Evolutionary conservation across 1,140 invertebrate genomes (phyloP), one percentile per base, ranked within the genome.

Genomic region (Mycetomoellerius zeteki): DNA sequence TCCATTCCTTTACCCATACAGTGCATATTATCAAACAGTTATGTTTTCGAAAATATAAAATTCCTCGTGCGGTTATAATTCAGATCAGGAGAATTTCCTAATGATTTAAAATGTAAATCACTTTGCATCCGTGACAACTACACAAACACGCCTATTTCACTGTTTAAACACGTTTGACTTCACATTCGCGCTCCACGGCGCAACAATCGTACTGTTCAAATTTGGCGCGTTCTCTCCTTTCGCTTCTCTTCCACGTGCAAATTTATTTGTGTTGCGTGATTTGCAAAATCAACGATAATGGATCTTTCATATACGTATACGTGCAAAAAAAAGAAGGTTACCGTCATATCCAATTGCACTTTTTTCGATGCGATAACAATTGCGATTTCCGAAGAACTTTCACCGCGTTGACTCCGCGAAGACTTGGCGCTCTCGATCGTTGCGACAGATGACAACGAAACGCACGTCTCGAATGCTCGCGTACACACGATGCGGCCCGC

Each of bases 401-500:
- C 54, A 62, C 80, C 37, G n/a, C 12, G 67, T 73, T 21, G 37
- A 60, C 33, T 6, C 37, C 37, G 54, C 33, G 6, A 64, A 30
- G 30, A 1, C 67, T 33, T 3, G 16, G 69, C 37, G 58, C n/a
- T 73, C 14, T 10, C 80, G 67, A 58, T 43, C 67, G 80, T 43
- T n/a, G 6, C 80, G 54, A 69, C 65, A 60, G 69, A 58, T 84
- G 80, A 82, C 80, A 73, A 24, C 37, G 19, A 37, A 33, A 50
- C 30, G 37, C 19, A 37, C 72, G 47, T 58, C 56, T 10, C 73
- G 52, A 73, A 58, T 77, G 67, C 54, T 56, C 58, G 56, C 67
- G 47, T 72, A 78, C 58, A 88, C 72, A 86, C 90, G 90, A 92
- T 87, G 89, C 89, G 89, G 86, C 78, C 88, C 84, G 87, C 86